Evolutionary conservation across 2,113 vertebrate genomes (phyloP).

Genomic region (Myrmecobius fasciatus): DNA sequence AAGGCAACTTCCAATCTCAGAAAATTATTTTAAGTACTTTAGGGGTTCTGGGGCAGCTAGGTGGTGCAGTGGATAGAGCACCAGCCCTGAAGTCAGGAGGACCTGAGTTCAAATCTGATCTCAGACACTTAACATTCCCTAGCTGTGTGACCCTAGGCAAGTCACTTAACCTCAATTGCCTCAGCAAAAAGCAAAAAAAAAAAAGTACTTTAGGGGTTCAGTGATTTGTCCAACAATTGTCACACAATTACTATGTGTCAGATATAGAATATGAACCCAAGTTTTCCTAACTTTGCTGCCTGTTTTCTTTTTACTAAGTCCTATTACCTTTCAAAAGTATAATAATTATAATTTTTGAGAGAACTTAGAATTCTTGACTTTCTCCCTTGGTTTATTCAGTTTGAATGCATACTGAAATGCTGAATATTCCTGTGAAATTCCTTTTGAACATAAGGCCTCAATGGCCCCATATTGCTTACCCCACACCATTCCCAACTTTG

Average conservation of each 20-base stretch:
- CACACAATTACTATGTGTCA: constrained; percentile 6
- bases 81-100: too few relatives aligned
- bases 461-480: neutral
- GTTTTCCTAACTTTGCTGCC: neutral
- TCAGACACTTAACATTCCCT: too few relatives aligned
- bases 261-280: constrained; percentile 15
- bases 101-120: too few relatives aligned
- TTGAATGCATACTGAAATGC: constrained; percentile 31
- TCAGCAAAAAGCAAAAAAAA: too few relatives aligned
- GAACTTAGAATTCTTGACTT: neutral
- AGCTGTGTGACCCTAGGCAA: too few relatives aligned
- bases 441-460: neutral
- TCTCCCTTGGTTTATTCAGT: constrained; percentile 9
- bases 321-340: neutral
- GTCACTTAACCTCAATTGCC: too few relatives aligned
- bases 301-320: constrained; percentile 19
- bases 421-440: neutral
- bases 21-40: constrained; percentile 3
- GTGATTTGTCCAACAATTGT: neutral
- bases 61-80: too few relatives aligned
- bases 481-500: neutral
- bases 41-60: too few relatives aligned
- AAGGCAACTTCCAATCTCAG: neutral
- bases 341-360: neutral
- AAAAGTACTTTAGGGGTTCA: neutral